Evolutionary conservation across 2,113 vertebrate species (phyloP), one percentile per base, ranked within the genome.

Genomic region (Seriola aureovittata): DNA sequence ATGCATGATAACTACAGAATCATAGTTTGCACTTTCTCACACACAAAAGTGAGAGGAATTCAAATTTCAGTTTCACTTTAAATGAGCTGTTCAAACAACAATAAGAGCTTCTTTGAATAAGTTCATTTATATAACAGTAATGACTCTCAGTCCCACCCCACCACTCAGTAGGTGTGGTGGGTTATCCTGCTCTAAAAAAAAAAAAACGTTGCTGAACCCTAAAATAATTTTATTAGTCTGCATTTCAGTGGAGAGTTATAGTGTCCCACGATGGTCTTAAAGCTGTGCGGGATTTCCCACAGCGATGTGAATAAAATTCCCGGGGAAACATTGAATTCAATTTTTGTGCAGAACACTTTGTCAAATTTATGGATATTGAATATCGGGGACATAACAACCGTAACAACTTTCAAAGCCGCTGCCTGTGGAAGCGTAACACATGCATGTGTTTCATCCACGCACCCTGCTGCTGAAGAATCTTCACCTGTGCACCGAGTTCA

Each of bases 401-500:
- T 81, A 0, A 69, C 85, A 4, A 3, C 57, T 38, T 86, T 86
- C 79, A 89, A 85, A 90, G 85, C 64, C 1, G 1, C 40, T 29
- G 75, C 71, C 69, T 52, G 57, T 70, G 3, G 4, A 58, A 68
- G 13, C 71, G 42, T 87, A 34, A 70, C 67, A 36, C 42, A 23
- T 46, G 64, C 42, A 62, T 83, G 70, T 79, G 87, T 84, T 83
- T 85, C 68, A 71, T 19, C 85, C 66, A 1, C n/a, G 66, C 81
- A 32, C 75, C 90, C 88, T 40, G 77, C 91, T 85, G 88, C 86
- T 85, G 13, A 82, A 79, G 81, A 87, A 85, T 88, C 89, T 64
- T 81, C 81, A 88, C 85, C 82, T 89, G 85, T 71, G 80, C 69
- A 78, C 64, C 14, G 25, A 60, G 80, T 86, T 85, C 90, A 68